A percentile compares a stretch with the other conserved stretches of the same genome.
Evolutionary conservation across 2,888 invertebrate species (phyloP).

Genomic region (Saturnia pavonia): DNA sequence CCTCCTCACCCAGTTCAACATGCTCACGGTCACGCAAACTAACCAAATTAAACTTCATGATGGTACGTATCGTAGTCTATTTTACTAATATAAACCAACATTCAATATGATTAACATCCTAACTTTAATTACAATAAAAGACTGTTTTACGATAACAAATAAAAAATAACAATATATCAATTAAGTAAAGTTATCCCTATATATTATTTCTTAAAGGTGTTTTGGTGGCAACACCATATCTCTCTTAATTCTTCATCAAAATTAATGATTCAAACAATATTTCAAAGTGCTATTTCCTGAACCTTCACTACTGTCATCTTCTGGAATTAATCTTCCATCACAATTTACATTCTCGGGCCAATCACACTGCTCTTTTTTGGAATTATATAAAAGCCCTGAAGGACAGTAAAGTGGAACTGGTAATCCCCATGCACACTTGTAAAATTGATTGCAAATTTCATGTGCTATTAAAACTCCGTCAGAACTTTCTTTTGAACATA

Average conservation of each 20-base stretch:
- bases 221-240: no score
- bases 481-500: constrained; percentile 27
- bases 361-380: constrained; percentile 1
- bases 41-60: constrained; percentile 80
- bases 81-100: no score
- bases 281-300: background rate
- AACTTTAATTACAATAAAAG: no score
- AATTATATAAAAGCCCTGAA: constrained; percentile 14
- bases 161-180: no score
- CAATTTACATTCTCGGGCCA: constrained; percentile 14
- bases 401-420: constrained; percentile 11
- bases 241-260: no score
- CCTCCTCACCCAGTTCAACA: constrained; percentile 75
- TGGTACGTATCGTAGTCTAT: constrained; percentile 68
- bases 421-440: constrained; percentile 3
- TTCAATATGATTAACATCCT: no score
- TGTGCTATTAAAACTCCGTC: constrained; percentile 17
- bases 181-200: no score
- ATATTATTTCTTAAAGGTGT: no score
- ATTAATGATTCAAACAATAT: no score
- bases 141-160: no score
- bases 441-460: constrained; percentile 19
- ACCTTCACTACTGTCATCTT: background rate
- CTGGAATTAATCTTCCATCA: constrained; percentile 10
- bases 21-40: constrained; percentile 69